Conservation (phyloP, 1,140 invertebrate genomes). For the Pogonomyrmex barbatus region DNA sequence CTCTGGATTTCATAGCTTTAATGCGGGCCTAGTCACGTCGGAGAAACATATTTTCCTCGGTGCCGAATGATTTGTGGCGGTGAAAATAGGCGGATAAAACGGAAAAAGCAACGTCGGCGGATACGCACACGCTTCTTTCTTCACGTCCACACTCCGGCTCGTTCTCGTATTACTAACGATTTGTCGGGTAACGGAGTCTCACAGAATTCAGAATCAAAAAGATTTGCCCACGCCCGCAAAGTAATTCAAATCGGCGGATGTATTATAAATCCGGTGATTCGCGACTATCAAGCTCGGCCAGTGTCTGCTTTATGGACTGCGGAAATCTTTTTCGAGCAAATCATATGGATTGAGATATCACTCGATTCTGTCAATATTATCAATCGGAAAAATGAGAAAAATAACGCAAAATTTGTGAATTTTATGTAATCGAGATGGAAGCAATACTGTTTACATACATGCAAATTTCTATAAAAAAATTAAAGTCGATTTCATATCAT, state of each 20-base stretch:
- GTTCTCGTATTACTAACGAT: constrained; percentile 39
- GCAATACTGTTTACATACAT: neutral
- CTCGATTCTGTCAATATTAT: constrained; percentile 15
- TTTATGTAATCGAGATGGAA: constrained; percentile 2
- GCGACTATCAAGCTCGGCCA: constrained; percentile 25
- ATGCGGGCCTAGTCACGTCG: constrained; percentile 50
- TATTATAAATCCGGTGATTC: constrained; percentile 60
- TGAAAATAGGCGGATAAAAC: constrained; percentile 75
- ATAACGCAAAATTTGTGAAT: constrained; percentile 27
- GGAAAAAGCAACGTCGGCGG: constrained; percentile 59
- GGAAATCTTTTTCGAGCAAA: constrained; percentile 30
- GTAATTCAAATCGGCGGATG: constrained; percentile 58
- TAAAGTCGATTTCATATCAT: neutral
- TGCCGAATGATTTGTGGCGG: constrained; percentile 78
- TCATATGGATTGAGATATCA: neutral
- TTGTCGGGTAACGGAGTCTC: constrained; percentile 58
- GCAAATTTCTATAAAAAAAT: neutral
- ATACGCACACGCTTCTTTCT: constrained; percentile 14
- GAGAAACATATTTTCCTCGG: constrained; percentile 72
- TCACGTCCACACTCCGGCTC: neutral
- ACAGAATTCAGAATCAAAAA: constrained; percentile 40
- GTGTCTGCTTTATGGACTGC: constrained; percentile 48
- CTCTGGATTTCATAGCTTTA: constrained; percentile 23
- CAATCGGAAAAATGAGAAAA: neutral
- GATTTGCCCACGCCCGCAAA: neutral